phyloP scores from a whole-genome alignment of 2,113 vertebrate species.

The Amphiprion percula region DNA sequence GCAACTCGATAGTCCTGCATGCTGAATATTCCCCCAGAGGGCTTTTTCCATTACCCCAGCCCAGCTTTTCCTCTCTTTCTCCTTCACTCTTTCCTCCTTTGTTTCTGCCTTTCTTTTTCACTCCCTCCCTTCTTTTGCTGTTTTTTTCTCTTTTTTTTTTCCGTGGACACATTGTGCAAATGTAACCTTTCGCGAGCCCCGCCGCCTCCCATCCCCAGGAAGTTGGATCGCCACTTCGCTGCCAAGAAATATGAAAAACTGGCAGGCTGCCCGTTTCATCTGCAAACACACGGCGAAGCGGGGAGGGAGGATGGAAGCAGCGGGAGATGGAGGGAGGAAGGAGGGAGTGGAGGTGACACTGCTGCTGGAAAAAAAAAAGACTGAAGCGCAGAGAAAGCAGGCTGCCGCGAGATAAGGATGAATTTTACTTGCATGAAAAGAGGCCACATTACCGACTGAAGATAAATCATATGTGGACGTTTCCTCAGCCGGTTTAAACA shows the following conservation, averaged over 20 bases:
- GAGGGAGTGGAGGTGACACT: constrained; percentile 69
- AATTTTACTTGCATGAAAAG: constrained; percentile 73
- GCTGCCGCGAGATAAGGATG: constrained; percentile 66
- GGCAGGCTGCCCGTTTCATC: constrained; percentile 94
- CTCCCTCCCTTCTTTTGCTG: constrained; percentile 64
- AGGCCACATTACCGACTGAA: constrained; percentile 65
- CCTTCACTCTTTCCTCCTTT: constrained; percentile 53
- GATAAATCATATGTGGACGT: constrained; percentile 71
- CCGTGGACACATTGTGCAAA: constrained; percentile 92
- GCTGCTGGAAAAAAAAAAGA: constrained; percentile 63
- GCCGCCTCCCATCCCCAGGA: constrained; percentile 83
- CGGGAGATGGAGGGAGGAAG: constrained; percentile 59
- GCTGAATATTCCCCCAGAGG: constrained; percentile 87
- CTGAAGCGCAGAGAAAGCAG: constrained; percentile 65
- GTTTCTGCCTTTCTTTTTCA: constrained; percentile 40
- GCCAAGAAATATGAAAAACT: constrained; percentile 92
- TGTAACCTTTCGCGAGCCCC: constrained; percentile 91
- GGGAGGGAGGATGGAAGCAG: constrained; percentile 69
- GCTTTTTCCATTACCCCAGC: constrained; percentile 90
- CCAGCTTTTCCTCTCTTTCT: constrained; percentile 65
- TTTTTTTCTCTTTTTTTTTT: constrained; percentile 74
- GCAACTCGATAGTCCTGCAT: constrained; percentile 86
- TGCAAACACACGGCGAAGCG: constrained; percentile 82
- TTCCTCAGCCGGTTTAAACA: constrained; percentile 43
- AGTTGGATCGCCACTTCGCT: constrained; percentile 87